Percentiles rank a stretch among this genome's conserved stretches.
These are phyloP conservation scores for Acanthoscelides obtectus DNA, from an alignment of 2,888 invertebrate species.

Conservation along the genomic window DNA sequence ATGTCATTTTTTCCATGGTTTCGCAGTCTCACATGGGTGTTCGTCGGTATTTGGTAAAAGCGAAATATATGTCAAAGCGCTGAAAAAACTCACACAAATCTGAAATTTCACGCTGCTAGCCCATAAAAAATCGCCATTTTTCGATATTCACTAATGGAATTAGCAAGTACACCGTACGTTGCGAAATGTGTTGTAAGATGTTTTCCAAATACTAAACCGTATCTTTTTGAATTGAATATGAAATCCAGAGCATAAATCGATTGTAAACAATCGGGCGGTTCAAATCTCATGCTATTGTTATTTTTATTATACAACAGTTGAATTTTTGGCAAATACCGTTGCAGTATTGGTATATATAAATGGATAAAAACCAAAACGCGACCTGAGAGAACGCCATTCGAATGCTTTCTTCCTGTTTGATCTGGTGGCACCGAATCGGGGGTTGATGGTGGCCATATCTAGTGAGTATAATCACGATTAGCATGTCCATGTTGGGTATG, in stretches of 20 bases:
- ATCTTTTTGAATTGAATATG: neutral
- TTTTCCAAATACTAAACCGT: neutral
- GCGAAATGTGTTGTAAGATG: neutral
- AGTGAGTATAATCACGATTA: neutral
- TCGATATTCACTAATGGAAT: neutral
- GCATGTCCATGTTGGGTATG: too few species aligned
- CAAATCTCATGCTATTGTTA: neutral
- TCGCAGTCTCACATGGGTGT: neutral
- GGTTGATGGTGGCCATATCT: neutral
- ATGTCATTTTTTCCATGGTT: neutral
- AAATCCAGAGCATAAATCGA: neutral
- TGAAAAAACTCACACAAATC: neutral
- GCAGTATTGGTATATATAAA: neutral
- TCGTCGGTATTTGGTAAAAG: neutral
- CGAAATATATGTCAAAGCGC: neutral
- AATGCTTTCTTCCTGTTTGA: neutral
- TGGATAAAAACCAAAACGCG: neutral
- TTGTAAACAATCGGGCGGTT: neutral
- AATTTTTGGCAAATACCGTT: neutral
- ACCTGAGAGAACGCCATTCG: neutral
- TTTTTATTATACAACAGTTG: neutral
- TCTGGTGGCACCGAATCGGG: neutral
- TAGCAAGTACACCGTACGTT: neutral
- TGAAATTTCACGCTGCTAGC: neutral
- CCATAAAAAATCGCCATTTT: neutral